Base-by-base conservation (phyloP, 2,888 invertebrate species). In the Perizoma flavofasciatum region DNA sequence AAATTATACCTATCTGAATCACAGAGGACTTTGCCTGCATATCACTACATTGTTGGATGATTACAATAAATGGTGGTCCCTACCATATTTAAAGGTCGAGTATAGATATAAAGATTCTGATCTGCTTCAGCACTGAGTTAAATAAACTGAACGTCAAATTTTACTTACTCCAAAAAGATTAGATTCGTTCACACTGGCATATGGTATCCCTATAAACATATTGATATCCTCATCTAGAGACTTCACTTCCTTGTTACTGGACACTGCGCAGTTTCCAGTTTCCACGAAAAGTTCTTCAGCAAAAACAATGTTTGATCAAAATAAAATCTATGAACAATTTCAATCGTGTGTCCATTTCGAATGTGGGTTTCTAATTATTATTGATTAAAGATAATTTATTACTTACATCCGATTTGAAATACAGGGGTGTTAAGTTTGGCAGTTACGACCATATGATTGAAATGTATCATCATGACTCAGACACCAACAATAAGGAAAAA, bases 121-220 rank as follows among this genome's bases (percentile, higher is more conserved):
- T 22, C 22, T 22, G 22, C 22, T 22, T 22, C 22, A 22, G 22
- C 22, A 3, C 22, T n/a, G n/a, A 5, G 9, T 41, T 10, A 5
- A 41, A n/a, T n/a, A 5, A 41, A 41, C 4, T 7, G 4, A 39
- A 4, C 4, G 7, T 8, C 7, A 4, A 8, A 40, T 39, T 33
- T 22, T 33, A 53, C 83, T 79, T 69, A 86, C 86, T 65, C 84
- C 83, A 57, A 86, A 86, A n/a, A 84, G 85, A 67, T 85, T 83
- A 6, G 50, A 68, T 11, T 54, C 56, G 49, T 83, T 67, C 0
- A 86, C 77, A 34, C 61, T 71, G 4, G 78, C 86, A 45, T 83
- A 86, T 0, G 86, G 86, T 70, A 86, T 84, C 4, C 85, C 86
- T 68, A 85, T 68, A 54, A 81, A 86, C 81, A 83, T 81, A 6